These are phyloP conservation scores for Acronicta psi DNA, from an alignment of 2,888 invertebrate species.

Conservation along the genomic window DNA sequence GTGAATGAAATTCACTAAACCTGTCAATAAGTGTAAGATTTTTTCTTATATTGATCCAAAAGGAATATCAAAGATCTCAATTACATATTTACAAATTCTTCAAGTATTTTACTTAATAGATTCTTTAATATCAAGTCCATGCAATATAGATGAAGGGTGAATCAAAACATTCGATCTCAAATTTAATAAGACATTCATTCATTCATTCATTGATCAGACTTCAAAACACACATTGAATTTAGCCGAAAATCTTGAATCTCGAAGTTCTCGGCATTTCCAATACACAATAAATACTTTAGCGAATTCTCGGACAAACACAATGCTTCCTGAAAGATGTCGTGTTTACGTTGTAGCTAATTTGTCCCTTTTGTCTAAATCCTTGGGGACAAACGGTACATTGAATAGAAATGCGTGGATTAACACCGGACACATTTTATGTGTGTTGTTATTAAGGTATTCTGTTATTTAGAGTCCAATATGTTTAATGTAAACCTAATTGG, in stretches of 20 bases:
- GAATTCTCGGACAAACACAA: conserved; percentile 9
- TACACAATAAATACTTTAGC: conserved; percentile 16
- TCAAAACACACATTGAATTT: background rate
- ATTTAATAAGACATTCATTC: no score
- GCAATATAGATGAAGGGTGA: conserved; percentile 7
- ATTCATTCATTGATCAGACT: conserved; percentile 22
- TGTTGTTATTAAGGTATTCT: conserved; percentile 40
- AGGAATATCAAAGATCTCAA: no score
- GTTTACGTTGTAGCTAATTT: conserved; percentile 41
- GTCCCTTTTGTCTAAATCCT: conserved; percentile 40
- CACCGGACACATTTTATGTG: conserved; percentile 20
- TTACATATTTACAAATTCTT: no score
- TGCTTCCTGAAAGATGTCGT: conserved; percentile 15
- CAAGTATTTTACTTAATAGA: background rate
- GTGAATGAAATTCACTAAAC: no score
- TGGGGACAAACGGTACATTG: conserved; percentile 39
- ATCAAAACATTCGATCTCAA: conserved; percentile 21
- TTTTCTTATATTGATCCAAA: no score
- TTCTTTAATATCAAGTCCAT: conserved; percentile 14
- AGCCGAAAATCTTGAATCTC: conserved; percentile 5
- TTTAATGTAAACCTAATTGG: conserved; percentile 42
- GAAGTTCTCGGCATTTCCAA: conserved; percentile 17
- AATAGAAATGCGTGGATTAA: conserved; percentile 54
- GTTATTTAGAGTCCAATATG: conserved; percentile 47
- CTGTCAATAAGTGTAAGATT: no score